phyloP scores from a whole-genome alignment of 2,113 vertebrate genomes.

The Microtus richardsoni region DNA sequence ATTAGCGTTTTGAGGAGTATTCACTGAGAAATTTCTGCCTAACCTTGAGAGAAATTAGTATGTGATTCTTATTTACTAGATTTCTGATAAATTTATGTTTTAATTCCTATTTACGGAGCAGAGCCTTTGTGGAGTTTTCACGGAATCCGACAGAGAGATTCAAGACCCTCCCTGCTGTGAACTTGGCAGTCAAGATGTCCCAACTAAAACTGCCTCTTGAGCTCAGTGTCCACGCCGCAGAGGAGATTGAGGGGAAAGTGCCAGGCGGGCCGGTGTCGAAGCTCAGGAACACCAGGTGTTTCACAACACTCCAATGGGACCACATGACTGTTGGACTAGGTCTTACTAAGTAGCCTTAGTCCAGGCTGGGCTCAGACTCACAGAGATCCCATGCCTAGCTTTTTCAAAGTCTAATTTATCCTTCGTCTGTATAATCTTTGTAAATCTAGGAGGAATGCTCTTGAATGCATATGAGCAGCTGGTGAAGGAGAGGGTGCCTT shows the following conservation, averaged over 20 bases:
- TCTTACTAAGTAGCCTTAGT: neutral
- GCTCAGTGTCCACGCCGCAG: constrained; percentile 85
- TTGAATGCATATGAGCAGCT: neutral
- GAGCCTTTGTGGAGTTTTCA: constrained; percentile 95
- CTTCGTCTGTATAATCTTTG: neutral
- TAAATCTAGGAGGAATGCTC: neutral
- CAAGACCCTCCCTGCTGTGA: constrained; percentile 91
- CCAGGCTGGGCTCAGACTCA: neutral
- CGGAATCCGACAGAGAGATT: constrained; percentile 87
- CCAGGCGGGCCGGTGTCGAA: constrained; percentile 70
- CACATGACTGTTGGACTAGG: fast-evolving
- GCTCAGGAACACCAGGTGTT: constrained; percentile 89
- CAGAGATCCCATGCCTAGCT: neutral
- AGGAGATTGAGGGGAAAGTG: constrained; percentile 87
- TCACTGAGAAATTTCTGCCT: neutral
- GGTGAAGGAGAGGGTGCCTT: neutral
- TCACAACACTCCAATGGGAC: fast-evolving
- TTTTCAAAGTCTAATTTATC: neutral
- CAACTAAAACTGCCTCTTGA: constrained; percentile 86
- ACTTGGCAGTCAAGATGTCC: constrained; percentile 91
- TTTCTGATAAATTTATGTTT: neutral
- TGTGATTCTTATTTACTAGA: neutral
- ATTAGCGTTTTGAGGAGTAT: neutral
- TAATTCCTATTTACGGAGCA: constrained; percentile 68
- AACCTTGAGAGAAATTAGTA: neutral